A percentile compares a stretch with the other conserved stretches of the same genome.
Evolutionary conservation across 2,888 invertebrate genomes (phyloP).

Genomic region (Craniophora ligustri): DNA sequence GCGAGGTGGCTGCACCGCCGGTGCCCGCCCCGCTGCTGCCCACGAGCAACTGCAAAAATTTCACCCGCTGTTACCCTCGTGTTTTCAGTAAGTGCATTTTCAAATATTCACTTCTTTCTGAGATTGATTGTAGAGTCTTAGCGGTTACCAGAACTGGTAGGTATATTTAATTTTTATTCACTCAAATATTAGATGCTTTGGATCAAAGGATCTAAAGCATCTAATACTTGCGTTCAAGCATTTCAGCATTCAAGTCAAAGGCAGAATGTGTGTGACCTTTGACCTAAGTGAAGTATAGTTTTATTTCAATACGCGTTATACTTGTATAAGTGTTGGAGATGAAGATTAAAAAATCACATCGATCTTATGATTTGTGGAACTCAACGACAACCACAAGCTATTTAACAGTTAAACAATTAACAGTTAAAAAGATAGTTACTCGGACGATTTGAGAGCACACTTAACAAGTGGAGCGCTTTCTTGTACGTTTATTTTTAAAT

Average conservation of each 20-base stretch:
- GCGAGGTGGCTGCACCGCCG: constrained; percentile 93
- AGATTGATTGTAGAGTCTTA: too few species aligned
- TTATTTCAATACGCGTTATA: too few species aligned
- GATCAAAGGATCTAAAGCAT: too few species aligned
- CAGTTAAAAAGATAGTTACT: constrained; percentile 57
- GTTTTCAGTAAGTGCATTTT: background rate
- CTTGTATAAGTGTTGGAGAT: background rate
- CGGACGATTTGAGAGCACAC: constrained; percentile 61
- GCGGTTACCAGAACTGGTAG: too few species aligned
- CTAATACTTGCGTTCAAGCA: too few species aligned
- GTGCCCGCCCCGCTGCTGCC: constrained; percentile 93
- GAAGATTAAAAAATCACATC: constrained; percentile 1
- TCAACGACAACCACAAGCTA: constrained; percentile 37
- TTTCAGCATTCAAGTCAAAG: too few species aligned
- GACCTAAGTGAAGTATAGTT: too few species aligned
- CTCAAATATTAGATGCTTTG: too few species aligned
- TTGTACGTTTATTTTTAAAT: constrained; percentile 64
- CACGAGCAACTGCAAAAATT: constrained; percentile 90
- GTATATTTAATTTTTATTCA: too few species aligned
- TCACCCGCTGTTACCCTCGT: background rate
- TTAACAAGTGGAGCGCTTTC: constrained; percentile 63
- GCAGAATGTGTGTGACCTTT: too few species aligned
- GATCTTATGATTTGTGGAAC: constrained; percentile 26
- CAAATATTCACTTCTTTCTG: too few species aligned
- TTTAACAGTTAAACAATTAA: constrained; percentile 58